Evolutionary conservation across 1,140 invertebrate species (phyloP).

Genomic region (Conus betulinus): DNA sequence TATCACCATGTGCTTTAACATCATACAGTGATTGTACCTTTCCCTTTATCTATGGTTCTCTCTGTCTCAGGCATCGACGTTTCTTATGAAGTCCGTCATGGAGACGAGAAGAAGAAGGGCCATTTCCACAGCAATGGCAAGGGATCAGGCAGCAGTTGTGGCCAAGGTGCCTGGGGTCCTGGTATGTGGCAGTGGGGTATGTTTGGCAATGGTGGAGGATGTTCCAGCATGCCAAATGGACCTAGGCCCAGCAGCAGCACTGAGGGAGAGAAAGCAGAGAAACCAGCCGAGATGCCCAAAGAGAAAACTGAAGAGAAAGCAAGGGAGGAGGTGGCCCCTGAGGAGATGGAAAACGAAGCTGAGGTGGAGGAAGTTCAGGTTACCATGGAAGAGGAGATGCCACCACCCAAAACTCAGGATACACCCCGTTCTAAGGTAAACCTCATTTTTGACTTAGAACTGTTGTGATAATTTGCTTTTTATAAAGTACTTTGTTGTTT

Average conservation of each 20-base stretch:
- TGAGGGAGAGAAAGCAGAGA: neutral
- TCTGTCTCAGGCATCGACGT: slow-evolving; percentile 71
- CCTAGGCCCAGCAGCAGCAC: neutral
- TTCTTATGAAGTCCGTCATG: slow-evolving; percentile 66
- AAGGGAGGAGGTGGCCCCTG: slow-evolving; percentile 1
- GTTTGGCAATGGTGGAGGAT: slow-evolving; percentile 8
- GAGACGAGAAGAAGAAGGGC: slow-evolving; percentile 26
- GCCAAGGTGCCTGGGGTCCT: slow-evolving; percentile 29
- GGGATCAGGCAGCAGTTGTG: slow-evolving; percentile 13
- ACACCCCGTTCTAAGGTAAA: neutral
- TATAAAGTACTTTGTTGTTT: no score
- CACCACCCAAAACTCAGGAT: neutral
- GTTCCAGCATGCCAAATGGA: neutral
- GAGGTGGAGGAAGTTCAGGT: neutral
- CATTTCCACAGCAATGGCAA: slow-evolving; percentile 24
- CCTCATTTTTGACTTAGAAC: neutral
- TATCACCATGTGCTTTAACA: no score
- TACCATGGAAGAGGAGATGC: neutral
- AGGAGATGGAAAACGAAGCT: neutral
- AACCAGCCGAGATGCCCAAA: slow-evolving; percentile 1
- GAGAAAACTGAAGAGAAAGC: neutral
- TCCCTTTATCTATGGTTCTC: neutral
- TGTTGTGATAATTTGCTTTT: no score
- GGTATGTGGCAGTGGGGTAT: slow-evolving; percentile 6
- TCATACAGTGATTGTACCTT: no score